Evolutionary conservation across 2,888 invertebrate species (phyloP), one percentile per base, ranked within the genome.

Genomic region (Fragum sueziense): DNA sequence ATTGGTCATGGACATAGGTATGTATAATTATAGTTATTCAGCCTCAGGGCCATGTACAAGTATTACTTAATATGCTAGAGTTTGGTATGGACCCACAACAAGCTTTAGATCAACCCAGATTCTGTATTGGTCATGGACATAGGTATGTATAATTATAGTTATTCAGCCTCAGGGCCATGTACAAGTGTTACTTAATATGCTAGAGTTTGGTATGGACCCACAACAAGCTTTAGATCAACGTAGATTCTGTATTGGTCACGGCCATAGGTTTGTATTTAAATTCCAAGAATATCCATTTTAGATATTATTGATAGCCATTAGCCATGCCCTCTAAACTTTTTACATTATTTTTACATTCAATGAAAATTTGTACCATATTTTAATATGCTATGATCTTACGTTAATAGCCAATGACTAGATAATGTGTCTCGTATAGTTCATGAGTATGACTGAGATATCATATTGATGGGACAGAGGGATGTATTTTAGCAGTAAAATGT

Each of bases 141-240:
- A 79, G 73, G 88, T 89, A 80, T 74, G 76, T 75, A n/a, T n/a
- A n/a, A n/a, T n/a, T n/a, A n/a, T n/a, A n/a, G n/a, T 86, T 80
- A 93, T 93, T 92, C 93, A 93, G 85, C 92, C 93, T 4, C 93
- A 93, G 79, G 93, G 92, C 0, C 93, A 93, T 77, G 91, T 93
- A 2, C 93, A 93, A 80, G 91, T 93, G 9, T 78, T 93, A 29
- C 84, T 93, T 11, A 93, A 92, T 81, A 91, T 92, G 90, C 27
- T 90, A 25, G 90, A 91, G 74, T 91, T 91, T 80, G 88, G 89
- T 27, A 89, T 90, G 90, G 85, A 91, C 72, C 91, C 91, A n/a
- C 92, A 92, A 74, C 71, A 80, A 72, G 91, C 91, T 3, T 84
- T 91, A 17, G 91, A 92, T 79, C 76, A 84, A 51, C 91, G 91